A percentile compares a stretch with the other conserved stretches of the same genome.
These are phyloP conservation scores for Protonemura montana DNA, from an alignment of 2,888 invertebrate genomes.

Conservation along the genomic window DNA sequence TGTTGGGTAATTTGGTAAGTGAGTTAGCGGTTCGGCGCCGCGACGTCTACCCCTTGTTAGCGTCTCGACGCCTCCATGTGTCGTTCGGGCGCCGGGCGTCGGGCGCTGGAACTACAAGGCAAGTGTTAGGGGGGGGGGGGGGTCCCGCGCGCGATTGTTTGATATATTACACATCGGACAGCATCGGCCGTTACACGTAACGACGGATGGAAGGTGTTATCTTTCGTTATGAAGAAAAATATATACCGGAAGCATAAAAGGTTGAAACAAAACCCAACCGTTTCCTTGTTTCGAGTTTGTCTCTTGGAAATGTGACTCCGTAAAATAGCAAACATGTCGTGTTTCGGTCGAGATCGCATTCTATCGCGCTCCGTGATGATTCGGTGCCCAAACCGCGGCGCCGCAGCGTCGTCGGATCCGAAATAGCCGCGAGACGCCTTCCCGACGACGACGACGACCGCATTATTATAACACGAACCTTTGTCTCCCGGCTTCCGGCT, in stretches of 20 bases:
- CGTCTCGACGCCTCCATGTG: neutral
- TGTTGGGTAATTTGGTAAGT: neutral
- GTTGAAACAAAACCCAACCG: neutral
- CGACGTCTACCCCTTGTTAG: slow-evolving; percentile 22
- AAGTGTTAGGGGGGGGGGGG: no score
- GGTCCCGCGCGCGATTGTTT: neutral
- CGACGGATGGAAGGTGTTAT: neutral
- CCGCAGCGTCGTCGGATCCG: no score
- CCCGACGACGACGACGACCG: neutral
- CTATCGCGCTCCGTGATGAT: no score
- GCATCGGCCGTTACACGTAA: neutral
- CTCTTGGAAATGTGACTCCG: neutral
- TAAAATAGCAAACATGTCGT: neutral
- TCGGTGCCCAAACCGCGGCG: no score
- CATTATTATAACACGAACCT: neutral
- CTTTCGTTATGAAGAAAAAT: neutral
- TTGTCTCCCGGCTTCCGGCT: neutral
- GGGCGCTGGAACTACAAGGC: no score
- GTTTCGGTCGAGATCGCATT: neutral
- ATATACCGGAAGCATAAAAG: neutral
- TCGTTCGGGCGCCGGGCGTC: neutral
- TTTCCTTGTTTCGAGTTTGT: neutral
- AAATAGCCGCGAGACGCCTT: no score
- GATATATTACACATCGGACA: neutral
- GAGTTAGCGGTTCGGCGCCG: slow-evolving; percentile 2